A percentile compares a stretch with the other conserved stretches of the same genome.
phyloP scores from a whole-genome alignment of 2,797 vertebrate genomes.

The Pangasius krempfi region DNA sequence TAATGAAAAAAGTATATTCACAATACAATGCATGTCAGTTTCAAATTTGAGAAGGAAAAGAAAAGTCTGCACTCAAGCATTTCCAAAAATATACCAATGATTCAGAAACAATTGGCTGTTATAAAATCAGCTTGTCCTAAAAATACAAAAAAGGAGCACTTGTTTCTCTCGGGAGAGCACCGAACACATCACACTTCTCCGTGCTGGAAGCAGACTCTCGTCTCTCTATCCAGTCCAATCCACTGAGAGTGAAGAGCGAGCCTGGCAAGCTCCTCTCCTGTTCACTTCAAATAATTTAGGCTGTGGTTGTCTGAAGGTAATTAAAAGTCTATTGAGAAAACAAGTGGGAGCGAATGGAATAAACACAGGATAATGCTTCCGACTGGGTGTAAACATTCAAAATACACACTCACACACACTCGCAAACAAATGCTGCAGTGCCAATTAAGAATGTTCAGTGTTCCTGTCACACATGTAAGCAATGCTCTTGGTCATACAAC shows the following conservation, averaged over 20 bases:
- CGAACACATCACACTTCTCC: background rate
- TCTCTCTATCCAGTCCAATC: constrained; percentile 11
- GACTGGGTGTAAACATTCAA: constrained; percentile 41
- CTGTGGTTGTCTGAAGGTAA: constrained; percentile 43
- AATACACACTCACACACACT: background rate
- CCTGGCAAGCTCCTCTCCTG: constrained; percentile 22
- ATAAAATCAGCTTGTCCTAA: background rate
- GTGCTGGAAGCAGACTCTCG: background rate
- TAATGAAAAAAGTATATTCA: background rate
- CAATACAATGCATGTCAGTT: background rate
- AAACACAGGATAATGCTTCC: constrained; percentile 45
- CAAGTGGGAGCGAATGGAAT: constrained; percentile 41
- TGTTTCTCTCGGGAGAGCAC: background rate
- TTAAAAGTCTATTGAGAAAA: constrained; percentile 55
- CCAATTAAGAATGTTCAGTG: background rate
- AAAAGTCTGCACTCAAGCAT: background rate
- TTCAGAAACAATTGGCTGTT: background rate
- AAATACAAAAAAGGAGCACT: background rate
- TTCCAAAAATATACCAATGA: background rate
- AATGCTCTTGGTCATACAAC: background rate
- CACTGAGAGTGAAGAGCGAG: constrained; percentile 37
- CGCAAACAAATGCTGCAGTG: background rate
- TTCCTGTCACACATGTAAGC: background rate
- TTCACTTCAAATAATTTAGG: constrained; percentile 32
- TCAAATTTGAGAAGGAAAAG: background rate